Evolutionary conservation across 1,140 invertebrate genomes (phyloP).

Genomic region (Leptinotarsa lineolata): DNA sequence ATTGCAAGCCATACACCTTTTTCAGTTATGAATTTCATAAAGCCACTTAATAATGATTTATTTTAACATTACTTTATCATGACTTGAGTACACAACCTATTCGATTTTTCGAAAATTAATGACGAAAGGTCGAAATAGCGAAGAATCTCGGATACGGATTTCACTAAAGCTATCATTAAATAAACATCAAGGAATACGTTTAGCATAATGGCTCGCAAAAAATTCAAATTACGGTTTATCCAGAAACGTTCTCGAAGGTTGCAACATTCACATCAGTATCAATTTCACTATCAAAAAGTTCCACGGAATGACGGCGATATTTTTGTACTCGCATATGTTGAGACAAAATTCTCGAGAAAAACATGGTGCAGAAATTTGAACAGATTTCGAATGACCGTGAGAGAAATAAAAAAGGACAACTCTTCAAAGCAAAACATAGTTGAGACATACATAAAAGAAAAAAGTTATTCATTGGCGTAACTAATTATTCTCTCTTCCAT

Average conservation of each 20-base stretch:
- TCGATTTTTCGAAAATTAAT: neutral
- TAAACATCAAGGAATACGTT: conserved; percentile 19
- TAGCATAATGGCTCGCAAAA: conserved; percentile 14
- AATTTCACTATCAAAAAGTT: conserved; percentile 4
- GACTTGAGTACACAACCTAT: neutral
- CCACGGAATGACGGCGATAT: neutral
- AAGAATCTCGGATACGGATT: conserved; percentile 6
- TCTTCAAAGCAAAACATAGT: too few species aligned
- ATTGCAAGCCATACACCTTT: neutral
- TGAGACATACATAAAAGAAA: too few species aligned
- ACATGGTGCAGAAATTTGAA: neutral
- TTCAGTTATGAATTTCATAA: neutral
- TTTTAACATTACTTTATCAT: neutral
- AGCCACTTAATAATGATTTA: neutral
- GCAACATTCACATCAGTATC: conserved; percentile 13
- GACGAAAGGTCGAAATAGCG: conserved; percentile 4
- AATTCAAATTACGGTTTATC: neutral
- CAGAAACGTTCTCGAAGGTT: conserved; percentile 7
- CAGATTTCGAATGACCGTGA: neutral
- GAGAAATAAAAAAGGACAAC: neutral
- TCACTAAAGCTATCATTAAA: conserved; percentile 13
- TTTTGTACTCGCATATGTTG: neutral
- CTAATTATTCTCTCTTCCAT: too few species aligned
- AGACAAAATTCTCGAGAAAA: neutral
- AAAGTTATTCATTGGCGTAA: too few species aligned